phyloP scores from a whole-genome alignment of 2,113 vertebrate genomes.

The Lepidothrix coronata region DNA sequence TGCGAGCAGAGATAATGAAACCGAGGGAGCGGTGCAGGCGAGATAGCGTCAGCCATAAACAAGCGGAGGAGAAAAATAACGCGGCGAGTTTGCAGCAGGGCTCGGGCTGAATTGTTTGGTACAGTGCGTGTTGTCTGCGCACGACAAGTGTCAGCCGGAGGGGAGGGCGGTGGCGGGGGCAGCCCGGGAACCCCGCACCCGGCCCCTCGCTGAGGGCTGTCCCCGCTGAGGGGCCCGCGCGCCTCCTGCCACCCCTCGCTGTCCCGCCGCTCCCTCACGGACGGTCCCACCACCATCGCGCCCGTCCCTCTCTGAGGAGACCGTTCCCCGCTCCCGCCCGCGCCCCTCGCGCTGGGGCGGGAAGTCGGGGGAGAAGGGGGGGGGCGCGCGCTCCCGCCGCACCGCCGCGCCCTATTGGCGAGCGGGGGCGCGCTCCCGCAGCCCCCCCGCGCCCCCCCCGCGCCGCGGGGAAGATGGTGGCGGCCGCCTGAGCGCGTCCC shows the following conservation, averaged over 20 bases:
- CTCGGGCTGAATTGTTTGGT: neutral
- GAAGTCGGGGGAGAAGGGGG: neutral
- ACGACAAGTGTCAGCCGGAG: neutral
- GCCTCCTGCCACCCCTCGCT: neutral
- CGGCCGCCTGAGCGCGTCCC: neutral
- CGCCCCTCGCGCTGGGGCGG: neutral
- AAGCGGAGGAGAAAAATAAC: neutral
- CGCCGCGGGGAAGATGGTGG: neutral
- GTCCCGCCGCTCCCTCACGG: neutral
- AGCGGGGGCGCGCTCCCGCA: neutral
- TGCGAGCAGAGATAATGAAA: slow-evolving; percentile 19
- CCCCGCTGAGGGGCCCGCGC: too few relatives aligned
- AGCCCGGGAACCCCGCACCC: neutral
- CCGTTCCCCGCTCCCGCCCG: neutral
- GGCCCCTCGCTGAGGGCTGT: neutral
- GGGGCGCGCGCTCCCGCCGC: neutral
- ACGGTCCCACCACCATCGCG: neutral
- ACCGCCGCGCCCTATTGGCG: neutral
- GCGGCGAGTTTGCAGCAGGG: neutral
- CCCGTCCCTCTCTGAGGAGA: neutral
- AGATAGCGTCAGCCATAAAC: neutral
- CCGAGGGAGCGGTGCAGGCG: neutral
- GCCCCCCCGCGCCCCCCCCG: neutral
- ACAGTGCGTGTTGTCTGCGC: neutral
- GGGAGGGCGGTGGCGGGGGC: neutral